Evolutionary conservation across 1,140 invertebrate species (phyloP), one percentile per base, ranked within the genome.

Genomic region (Drosophila ohnishii): DNA sequence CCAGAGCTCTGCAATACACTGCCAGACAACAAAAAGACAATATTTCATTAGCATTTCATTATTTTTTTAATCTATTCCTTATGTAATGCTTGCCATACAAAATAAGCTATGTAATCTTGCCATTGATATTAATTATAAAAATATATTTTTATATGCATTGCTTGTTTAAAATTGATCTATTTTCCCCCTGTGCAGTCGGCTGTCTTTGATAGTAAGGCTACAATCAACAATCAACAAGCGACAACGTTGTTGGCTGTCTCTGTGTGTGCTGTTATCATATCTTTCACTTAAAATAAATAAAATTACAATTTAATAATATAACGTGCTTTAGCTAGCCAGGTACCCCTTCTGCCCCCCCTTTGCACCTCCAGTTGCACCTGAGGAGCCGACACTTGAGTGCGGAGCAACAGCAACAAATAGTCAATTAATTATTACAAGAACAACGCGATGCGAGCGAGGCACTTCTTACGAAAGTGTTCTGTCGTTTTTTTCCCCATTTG

Each of bases 261-360:
- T 3, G 50, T 63, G 63, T 50, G 28, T 60, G 60, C 65, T 86
- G 78, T 86, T 87, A 87, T 86, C 83, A 86, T 86, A 87, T 86
- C 83, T 82, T 73, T 86, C 83, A 87, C 83, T 87, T 86, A 86
- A 86, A 86, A 86, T 86, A 86, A 86, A 86, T 87, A 86, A 87
- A 86, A 86, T 86, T 86, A 86, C 83, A 79, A 83, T 86, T 86
- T 86, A 86, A 86, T 86, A 86, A 87, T 86, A 86, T 87, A 78
- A 81, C 75, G 58, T 62, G 61, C 67, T 57, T 32, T 34, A 42
- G 44, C 37, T 30, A 47, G 39, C 57, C 25, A 28, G 11, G 32
- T 22, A 28, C 22, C 28, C 62, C 4, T 1, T 5, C 19, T 0
- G 8, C 11, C 32, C 4, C 45, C 8, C 37, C 16, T n/a, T 25